Evolutionary conservation across 2,797 vertebrate species (phyloP).

Genomic region (Benthosema pterotum): DNA sequence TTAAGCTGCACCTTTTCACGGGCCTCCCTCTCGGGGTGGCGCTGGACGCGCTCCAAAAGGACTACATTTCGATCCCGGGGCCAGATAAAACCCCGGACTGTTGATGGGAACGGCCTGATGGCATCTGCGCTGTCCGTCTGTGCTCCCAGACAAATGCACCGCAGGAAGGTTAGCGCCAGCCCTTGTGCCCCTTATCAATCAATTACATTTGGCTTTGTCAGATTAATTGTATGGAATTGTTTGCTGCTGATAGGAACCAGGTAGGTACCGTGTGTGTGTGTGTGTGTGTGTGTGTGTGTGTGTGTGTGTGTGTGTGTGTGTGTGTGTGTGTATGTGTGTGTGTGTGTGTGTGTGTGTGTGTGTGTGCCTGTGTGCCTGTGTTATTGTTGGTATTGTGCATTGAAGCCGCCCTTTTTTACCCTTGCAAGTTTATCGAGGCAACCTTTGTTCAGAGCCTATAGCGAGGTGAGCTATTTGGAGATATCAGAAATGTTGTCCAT

Average conservation of each 20-base stretch:
- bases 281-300: conserved; percentile 9
- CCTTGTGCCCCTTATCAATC: conserved; percentile 71
- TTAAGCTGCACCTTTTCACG: conserved; percentile 77
- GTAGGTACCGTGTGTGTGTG: conserved; percentile 47
- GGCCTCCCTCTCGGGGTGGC: conserved; percentile 72
- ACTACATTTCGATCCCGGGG: conserved; percentile 71
- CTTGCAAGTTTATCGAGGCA: conserved; percentile 42
- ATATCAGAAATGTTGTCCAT: not conserved
- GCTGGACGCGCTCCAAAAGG: conserved; percentile 74
- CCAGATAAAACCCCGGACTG: conserved; percentile 70
- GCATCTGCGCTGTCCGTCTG: conserved; percentile 75
- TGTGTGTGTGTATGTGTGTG: conserved; percentile 26
- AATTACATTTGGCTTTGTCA: conserved; percentile 78
- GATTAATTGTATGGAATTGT: conserved; percentile 79
- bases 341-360: not conserved
- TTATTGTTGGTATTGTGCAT: conserved; percentile 33
- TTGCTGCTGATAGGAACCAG: conserved; percentile 66
- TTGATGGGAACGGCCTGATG: conserved; percentile 70
- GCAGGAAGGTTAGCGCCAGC: conserved; percentile 50
- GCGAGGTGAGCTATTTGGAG: not conserved
- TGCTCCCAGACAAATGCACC: conserved; percentile 65
- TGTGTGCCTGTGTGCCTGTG: conserved; percentile 35
- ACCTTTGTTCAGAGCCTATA: not conserved
- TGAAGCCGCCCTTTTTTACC: conserved; percentile 40
- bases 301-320: conserved; percentile 22